phyloP scores from a whole-genome alignment of 2,888 invertebrate genomes.

The Heteropelma amictum region DNA sequence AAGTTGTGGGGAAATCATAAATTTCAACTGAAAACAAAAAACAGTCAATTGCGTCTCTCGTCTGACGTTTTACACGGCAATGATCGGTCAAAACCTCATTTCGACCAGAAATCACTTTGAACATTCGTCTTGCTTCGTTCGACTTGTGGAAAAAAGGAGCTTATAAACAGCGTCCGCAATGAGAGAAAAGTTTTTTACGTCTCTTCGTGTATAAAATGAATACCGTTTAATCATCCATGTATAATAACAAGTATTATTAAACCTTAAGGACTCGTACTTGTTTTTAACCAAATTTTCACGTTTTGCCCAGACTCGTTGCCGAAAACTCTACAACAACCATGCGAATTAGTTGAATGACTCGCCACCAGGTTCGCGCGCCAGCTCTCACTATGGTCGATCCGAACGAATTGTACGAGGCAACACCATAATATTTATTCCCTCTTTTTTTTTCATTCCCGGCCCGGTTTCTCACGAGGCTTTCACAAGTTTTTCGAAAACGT shows the following conservation, averaged over 20 bases:
- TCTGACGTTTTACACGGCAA: not conserved
- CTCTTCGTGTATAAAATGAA: not conserved
- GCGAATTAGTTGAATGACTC: constrained; percentile 3
- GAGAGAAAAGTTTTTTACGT: not conserved
- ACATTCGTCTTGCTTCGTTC: not conserved
- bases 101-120: not conserved
- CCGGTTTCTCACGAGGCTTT: constrained; percentile 1
- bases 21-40: not conserved
- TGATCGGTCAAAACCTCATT: not conserved
- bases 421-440: not conserved
- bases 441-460: not conserved
- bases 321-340: not conserved
- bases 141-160: not conserved
- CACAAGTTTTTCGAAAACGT: constrained; percentile 34
- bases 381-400: constrained; percentile 1
- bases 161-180: not conserved
- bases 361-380: constrained; percentile 21
- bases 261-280: constrained; percentile 1
- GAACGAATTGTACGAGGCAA: not conserved
- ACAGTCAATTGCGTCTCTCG: not conserved
- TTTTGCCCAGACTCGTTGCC: not conserved
- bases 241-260: constrained; percentile 29
- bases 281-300: not conserved
- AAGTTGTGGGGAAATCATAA: no score
- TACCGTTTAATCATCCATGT: constrained; percentile 11